phyloP scores from a whole-genome alignment of 2,113 vertebrate genomes.

The Nipponia nippon region DNA sequence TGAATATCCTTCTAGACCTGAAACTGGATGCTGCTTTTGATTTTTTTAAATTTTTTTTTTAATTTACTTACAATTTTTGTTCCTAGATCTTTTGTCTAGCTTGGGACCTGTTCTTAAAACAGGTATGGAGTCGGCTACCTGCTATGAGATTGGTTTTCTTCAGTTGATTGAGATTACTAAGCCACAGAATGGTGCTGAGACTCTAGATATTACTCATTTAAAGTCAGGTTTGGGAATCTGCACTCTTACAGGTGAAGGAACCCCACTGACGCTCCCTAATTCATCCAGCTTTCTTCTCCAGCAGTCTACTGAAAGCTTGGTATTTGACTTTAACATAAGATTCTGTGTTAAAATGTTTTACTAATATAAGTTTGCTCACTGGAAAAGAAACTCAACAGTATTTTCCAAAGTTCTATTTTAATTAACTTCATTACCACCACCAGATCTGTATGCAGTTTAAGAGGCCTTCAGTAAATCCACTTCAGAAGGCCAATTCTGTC shows the following conservation, averaged over 20 bases:
- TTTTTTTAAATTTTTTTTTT: no score
- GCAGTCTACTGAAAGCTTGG: background rate
- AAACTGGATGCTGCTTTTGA: background rate
- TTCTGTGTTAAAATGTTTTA: background rate
- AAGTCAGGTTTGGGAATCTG: background rate
- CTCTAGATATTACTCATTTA: background rate
- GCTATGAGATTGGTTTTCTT: background rate
- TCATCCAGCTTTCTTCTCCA: background rate
- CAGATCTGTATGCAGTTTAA: background rate
- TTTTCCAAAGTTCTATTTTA: background rate
- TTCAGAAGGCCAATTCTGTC: background rate
- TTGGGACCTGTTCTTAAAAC: background rate
- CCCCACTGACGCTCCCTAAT: background rate
- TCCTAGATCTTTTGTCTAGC: background rate
- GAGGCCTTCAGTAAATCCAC: background rate
- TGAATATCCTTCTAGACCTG: background rate
- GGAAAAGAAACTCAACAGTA: background rate
- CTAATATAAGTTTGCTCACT: background rate
- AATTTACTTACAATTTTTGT: background rate
- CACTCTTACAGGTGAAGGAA: background rate
- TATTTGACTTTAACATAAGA: background rate
- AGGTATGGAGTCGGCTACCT: background rate
- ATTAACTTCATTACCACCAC: background rate
- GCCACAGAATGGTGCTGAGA: background rate
- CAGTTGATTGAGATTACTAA: background rate